Evolutionary conservation across 2,113 vertebrate species (phyloP), one percentile per base, ranked within the genome.

Genomic region (Cinclus mexicanus): DNA sequence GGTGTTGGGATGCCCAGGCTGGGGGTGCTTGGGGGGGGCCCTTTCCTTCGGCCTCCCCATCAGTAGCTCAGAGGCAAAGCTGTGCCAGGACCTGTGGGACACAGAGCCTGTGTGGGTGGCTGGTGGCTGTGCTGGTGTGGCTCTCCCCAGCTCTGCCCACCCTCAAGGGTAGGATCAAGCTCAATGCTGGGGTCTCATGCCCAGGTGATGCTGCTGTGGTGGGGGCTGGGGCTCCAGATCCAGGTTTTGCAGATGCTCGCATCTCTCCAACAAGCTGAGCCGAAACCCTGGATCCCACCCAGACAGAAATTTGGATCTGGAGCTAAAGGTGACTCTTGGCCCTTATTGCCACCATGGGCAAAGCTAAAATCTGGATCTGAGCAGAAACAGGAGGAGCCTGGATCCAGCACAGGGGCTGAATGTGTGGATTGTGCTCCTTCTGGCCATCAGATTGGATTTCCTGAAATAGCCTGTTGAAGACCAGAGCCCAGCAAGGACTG

Each of bases 291-390:
- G 94, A 96, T 93, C 92, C 88, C 57, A 78, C 83, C 64, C 83
- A 94, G 83, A 29, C 79, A 92, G 76, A 92, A 96, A 90, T 64
- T 91, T 70, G 95, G 94, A 97, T 93, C 82, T 92, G 96, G 95
- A 96, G 90, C 92, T 92, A 93, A 96, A 92, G 92, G 92, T 94
- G 90, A 90, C 92, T 96, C 92, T 96, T 96, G 95, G 90, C 90
- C 94, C 95, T 93, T 41, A 5, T 15, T 81, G 61, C 83, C 80
- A 53, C 53, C 72, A 37, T 0, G 4, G 90, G 49, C 0, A 1
- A 90, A 88, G 88, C 68, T 59, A 92, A 96, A 91, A 95, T 81
- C 83, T 74, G 93, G 90, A 92, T 67, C 60, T 41, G 64, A 94
- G 90, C 7, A 7, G 80, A 1, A 10, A 24, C 10, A 1, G 4